Evolutionary conservation across 1,140 invertebrate species (phyloP), one percentile per base, ranked within the genome.

Genomic region (Pemphigus obesinymphae): DNA sequence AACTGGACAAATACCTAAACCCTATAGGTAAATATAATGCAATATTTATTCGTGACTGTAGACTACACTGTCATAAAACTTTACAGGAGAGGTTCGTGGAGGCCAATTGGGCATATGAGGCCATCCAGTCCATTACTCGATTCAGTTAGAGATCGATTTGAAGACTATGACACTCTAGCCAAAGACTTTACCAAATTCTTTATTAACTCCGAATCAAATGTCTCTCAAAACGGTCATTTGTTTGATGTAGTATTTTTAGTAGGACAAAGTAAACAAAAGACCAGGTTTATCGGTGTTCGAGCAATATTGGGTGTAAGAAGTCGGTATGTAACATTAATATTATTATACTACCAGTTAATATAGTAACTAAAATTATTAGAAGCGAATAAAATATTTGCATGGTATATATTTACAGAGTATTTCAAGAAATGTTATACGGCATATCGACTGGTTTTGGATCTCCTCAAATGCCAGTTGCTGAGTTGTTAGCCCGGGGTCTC

Each of bases 341-440:
- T n/a, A n/a, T n/a, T n/a, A n/a, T n/a, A n/a, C n/a, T n/a, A n/a
- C n/a, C n/a, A n/a, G n/a, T n/a, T n/a, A n/a, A n/a, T n/a, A n/a
- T n/a, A n/a, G n/a, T n/a, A n/a, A n/a, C n/a, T n/a, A n/a, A n/a
- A n/a, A n/a, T n/a, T n/a, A n/a, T n/a, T n/a, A n/a, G n/a, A n/a
- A n/a, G n/a, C n/a, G n/a, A n/a, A n/a, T n/a, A n/a, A n/a, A n/a
- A n/a, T 13, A 13, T 6, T 45, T 45, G n/a, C n/a, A 45, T 11
- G 43, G 5, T 75, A 37, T 48, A n/a, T n/a, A n/a, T 70, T 73
- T 85, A 37, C 84, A 90, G 91, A 84, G 92, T 93, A 20, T 95
- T 95, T 86, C 93, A 97, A 89, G 95, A 97, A 88, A 97, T 97
- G 95, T 87, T 97, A 26, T 97, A 97, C 86, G 96, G 96, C 82